Percentiles rank a stretch among this genome's conserved stretches.
Conservation (phyloP, 2,113 vertebrate species). For the Bambusicola thoracicus region DNA sequence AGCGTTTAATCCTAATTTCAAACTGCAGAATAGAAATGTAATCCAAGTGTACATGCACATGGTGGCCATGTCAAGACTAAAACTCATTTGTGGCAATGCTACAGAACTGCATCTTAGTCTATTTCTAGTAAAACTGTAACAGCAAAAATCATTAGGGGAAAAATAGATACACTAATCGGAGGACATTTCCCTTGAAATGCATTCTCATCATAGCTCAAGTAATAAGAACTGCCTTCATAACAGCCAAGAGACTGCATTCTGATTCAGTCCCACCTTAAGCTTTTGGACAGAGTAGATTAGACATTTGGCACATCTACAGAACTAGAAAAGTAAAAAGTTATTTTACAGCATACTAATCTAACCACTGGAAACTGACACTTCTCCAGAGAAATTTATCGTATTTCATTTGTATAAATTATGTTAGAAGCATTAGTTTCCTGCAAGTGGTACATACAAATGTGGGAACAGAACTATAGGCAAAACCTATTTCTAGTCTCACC, state of each 20-base stretch:
- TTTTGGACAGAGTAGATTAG: neutral
- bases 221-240: neutral
- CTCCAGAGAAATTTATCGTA: neutral
- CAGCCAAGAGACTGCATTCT: neutral
- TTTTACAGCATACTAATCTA: neutral
- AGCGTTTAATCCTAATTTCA: neutral
- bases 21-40: neutral
- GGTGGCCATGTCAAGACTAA: neutral
- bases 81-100: neutral
- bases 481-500: neutral
- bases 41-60: accelerated
- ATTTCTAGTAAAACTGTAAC: neutral
- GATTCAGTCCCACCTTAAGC: neutral
- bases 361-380: neutral
- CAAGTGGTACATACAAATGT: neutral
- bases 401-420: neutral
- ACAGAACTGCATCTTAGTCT: neutral
- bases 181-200: neutral
- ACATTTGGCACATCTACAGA: neutral
- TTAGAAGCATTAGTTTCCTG: neutral
- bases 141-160: neutral
- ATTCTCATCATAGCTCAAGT: neutral
- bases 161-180: neutral
- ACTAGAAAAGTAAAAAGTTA: neutral
- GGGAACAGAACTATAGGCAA: neutral